phyloP scores from a whole-genome alignment of 1,140 invertebrate species.

The Zaprionus kolodkinae region DNA sequence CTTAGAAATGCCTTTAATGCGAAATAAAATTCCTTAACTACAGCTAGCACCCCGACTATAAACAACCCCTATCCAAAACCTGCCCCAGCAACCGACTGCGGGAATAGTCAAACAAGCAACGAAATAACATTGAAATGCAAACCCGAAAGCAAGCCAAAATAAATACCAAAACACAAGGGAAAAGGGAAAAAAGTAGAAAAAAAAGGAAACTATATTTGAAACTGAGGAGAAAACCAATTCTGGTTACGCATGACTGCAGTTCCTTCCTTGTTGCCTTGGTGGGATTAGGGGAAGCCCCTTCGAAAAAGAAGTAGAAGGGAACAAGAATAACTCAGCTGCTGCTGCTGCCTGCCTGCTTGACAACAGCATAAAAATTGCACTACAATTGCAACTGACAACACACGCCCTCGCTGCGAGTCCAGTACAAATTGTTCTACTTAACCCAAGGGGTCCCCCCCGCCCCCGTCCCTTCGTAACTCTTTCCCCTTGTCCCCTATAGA shows the following conservation, averaged over 20 bases:
- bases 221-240: background rate
- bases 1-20: background rate
- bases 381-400: slow-evolving; percentile 51
- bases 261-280: too few relatives aligned
- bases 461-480: too few relatives aligned
- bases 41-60: background rate
- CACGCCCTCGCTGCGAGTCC: slow-evolving; percentile 44
- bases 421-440: slow-evolving; percentile 58
- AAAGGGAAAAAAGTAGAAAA: background rate
- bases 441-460: slow-evolving; percentile 13
- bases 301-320: background rate
- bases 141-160: slow-evolving; percentile 29
- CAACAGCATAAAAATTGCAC: slow-evolving; percentile 35
- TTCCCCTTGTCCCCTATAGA: too few relatives aligned
- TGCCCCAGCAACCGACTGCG: slow-evolving; percentile 30
- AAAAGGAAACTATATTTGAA: slow-evolving; percentile 3
- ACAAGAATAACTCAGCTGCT: slow-evolving; percentile 22
- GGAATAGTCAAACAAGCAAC: slow-evolving; percentile 24
- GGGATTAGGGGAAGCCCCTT: slow-evolving; percentile 2
- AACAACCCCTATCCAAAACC: slow-evolving; percentile 53
- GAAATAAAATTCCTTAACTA: background rate
- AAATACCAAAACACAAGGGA: slow-evolving; percentile 51
- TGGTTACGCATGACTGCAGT: slow-evolving; percentile 51
- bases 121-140: slow-evolving; percentile 51
- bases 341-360: too few relatives aligned